Evolutionary conservation across 2,888 invertebrate genomes (phyloP).

Genomic region (Zygothrica quintamaculata): DNA sequence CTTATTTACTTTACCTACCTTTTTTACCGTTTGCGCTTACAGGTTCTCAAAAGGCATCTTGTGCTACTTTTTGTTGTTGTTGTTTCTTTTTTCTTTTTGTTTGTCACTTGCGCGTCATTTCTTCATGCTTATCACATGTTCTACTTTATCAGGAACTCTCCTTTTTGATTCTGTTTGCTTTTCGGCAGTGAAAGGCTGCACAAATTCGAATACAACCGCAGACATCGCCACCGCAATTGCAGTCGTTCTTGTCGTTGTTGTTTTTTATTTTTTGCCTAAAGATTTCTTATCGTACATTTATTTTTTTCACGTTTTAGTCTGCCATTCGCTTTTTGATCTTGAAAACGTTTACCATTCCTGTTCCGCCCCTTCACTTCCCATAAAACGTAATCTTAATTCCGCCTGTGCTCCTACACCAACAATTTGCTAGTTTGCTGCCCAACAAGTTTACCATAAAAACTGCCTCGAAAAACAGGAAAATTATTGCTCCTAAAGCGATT

Average conservation of each 20-base stretch:
- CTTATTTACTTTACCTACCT: conserved; percentile 21
- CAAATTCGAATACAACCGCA: conserved; percentile 53
- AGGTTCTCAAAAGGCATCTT: conserved; percentile 48
- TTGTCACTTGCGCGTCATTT: conserved; percentile 71
- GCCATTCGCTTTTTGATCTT: conserved; percentile 79
- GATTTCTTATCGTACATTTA: conserved; percentile 48
- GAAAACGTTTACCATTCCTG: conserved; percentile 50
- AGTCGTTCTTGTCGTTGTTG: conserved; percentile 27
- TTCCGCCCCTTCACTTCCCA: conserved; percentile 11
- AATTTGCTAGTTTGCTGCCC: conserved; percentile 32
- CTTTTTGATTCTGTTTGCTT: conserved; percentile 15
- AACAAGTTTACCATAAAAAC: conserved; percentile 65
- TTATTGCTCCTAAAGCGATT: conserved; percentile 59
- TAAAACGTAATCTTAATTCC: not conserved
- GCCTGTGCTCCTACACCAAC: not conserved
- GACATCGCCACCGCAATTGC: conserved; percentile 45
- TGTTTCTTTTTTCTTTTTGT: too few relatives aligned
- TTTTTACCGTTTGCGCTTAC: conserved; percentile 37
- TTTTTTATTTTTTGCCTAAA: conserved; percentile 12
- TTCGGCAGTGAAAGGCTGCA: conserved; percentile 68
- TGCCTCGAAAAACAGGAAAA: conserved; percentile 60
- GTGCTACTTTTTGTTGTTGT: conserved; percentile 75
- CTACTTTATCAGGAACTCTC: conserved; percentile 29
- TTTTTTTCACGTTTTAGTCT: conserved; percentile 39
- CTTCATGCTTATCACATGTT: conserved; percentile 65